phyloP scores from a whole-genome alignment of 2,888 invertebrate species.

The Lypha dubia region DNA sequence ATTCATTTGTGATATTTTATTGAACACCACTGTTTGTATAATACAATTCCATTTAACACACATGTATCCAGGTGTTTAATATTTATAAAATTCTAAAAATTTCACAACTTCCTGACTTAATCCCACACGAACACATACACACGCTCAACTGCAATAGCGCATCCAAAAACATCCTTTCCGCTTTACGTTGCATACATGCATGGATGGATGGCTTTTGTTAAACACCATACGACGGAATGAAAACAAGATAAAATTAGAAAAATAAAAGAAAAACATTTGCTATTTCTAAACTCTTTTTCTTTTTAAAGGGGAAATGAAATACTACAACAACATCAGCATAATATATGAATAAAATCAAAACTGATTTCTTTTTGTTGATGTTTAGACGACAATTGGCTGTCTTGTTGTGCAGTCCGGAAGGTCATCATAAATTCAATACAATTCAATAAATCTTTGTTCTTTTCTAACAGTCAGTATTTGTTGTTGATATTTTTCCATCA shows the following conservation, averaged over 20 bases:
- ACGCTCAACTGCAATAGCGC: constrained; percentile 11
- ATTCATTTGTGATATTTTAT: neutral
- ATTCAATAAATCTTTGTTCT: constrained; percentile 56
- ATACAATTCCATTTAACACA: neutral
- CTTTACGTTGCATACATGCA: constrained; percentile 8
- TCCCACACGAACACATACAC: constrained; percentile 38
- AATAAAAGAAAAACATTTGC: constrained; percentile 7
- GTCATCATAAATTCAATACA: constrained; percentile 69
- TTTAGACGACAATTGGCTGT: constrained; percentile 32
- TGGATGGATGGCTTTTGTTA: constrained; percentile 21
- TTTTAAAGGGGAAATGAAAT: constrained; percentile 35
- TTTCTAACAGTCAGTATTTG: constrained; percentile 46
- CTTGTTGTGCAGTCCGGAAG: constrained; percentile 63
- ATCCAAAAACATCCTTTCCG: constrained; percentile 60
- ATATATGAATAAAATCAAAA: constrained; percentile 11
- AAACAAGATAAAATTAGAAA: constrained; percentile 24
- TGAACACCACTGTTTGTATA: neutral
- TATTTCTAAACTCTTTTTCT: constrained; percentile 38
- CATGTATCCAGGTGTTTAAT: constrained; percentile 57
- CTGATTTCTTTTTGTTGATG: constrained; percentile 26
- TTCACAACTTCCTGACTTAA: constrained; percentile 65
- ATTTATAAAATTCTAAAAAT: constrained; percentile 51
- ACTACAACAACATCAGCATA: neutral
- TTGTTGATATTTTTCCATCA: neutral
- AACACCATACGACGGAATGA: constrained; percentile 2